Percentiles rank a stretch among this genome's conserved stretches.
Conservation (phyloP, 2,797 vertebrate species). For the Adrianichthys oophorus region DNA sequence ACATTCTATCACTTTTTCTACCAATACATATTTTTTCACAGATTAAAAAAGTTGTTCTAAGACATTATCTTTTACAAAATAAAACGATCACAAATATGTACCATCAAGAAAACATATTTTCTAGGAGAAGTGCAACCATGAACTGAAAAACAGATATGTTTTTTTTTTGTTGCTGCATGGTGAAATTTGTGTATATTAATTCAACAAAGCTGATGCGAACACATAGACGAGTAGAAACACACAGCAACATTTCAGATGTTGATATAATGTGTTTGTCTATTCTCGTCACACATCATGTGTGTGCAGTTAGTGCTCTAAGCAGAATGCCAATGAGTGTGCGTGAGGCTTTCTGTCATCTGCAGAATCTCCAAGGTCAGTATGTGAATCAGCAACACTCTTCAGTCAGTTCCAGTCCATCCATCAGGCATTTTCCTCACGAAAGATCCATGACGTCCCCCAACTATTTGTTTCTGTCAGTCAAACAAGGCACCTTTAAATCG, state of each 20-base stretch:
- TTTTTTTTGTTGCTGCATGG: constrained; percentile 41
- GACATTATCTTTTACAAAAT: too few species aligned
- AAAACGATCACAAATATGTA: too few species aligned
- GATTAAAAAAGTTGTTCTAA: too few species aligned
- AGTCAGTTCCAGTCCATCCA: constrained; percentile 31
- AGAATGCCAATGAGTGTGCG: constrained; percentile 68
- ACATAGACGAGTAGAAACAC: constrained; percentile 17
- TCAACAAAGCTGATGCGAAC: constrained; percentile 44
- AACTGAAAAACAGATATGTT: constrained; percentile 26
- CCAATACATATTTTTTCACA: too few species aligned
- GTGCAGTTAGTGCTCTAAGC: constrained; percentile 49
- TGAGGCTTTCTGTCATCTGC: constrained; percentile 60
- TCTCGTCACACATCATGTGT: constrained; percentile 70
- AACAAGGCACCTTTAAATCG: constrained; percentile 36
- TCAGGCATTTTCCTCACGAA: constrained; percentile 36
- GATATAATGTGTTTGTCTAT: constrained; percentile 61
- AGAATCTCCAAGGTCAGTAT: constrained; percentile 69
- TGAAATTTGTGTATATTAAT: constrained; percentile 40
- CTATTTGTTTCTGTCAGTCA: constrained; percentile 58
- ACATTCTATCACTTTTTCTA: too few species aligned
- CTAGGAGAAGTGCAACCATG: not conserved
- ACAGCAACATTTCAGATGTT: constrained; percentile 59
- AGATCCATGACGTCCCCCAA: constrained; percentile 36
- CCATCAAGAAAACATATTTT: constrained; percentile 15
- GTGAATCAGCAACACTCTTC: constrained; percentile 54